These are phyloP conservation scores for Sebastes matsubarae DNA, from an alignment of 2,797 vertebrate genomes.

Conservation along the genomic window DNA sequence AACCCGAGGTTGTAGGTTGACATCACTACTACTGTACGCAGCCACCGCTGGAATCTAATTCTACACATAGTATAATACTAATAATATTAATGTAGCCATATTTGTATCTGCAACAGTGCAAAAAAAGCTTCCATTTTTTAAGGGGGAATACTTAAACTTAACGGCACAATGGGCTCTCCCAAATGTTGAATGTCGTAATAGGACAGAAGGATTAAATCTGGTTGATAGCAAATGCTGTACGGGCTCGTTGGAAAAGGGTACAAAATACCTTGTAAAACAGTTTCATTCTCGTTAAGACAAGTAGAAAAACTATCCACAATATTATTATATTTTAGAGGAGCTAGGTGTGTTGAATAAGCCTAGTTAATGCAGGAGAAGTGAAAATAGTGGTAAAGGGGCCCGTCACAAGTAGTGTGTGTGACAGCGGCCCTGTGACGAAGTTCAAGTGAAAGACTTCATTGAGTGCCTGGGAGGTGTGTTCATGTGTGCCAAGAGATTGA, in stretches of 20 bases:
- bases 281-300: too few relatives aligned
- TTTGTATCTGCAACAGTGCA: too few relatives aligned
- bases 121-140: neutral
- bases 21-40: too few relatives aligned
- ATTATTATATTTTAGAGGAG: neutral
- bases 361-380: neutral
- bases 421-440: constrained; percentile 37
- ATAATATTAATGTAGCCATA: too few relatives aligned
- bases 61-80: too few relatives aligned
- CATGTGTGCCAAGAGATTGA: constrained; percentile 61
- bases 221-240: neutral
- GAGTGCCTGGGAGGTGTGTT: constrained; percentile 55
- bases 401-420: constrained; percentile 30
- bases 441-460: constrained; percentile 81
- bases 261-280: neutral
- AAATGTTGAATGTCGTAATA: neutral
- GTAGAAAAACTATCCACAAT: neutral
- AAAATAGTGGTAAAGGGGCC: constrained; percentile 38
- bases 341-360: constrained; percentile 8
- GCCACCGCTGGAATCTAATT: too few relatives aligned
- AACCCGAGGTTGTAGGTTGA: too few relatives aligned
- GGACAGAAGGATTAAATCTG: neutral
- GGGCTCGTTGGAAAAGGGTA: neutral
- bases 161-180: neutral
- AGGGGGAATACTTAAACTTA: neutral